phyloP scores from a whole-genome alignment of 92 coral and sea anemone genomes.

The Ricordea florida region DNA sequence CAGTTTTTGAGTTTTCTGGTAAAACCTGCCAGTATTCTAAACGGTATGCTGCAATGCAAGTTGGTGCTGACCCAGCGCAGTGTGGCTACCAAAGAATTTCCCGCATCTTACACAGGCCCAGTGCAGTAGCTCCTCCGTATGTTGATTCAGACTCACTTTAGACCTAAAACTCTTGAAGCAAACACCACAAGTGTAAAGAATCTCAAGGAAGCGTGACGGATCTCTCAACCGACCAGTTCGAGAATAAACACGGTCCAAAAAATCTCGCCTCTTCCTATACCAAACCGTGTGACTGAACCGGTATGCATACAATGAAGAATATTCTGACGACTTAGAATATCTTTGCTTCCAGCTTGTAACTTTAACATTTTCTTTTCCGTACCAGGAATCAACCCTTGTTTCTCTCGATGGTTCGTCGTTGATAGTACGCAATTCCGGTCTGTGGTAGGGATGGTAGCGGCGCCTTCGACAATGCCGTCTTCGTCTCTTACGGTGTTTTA shows the following conservation, averaged over 20 bases:
- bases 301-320: slow-evolving; percentile 12
- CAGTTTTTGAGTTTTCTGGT: too few species aligned
- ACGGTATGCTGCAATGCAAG: slow-evolving; percentile 70
- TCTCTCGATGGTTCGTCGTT: not conserved
- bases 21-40: not conserved
- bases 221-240: slow-evolving; percentile 56
- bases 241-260: slow-evolving; percentile 51
- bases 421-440: not conserved
- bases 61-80: slow-evolving; percentile 96
- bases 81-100: slow-evolving; percentile 79
- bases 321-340: slow-evolving; percentile 33
- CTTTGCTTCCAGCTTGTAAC: not conserved
- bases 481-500: not conserved
- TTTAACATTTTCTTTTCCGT: not conserved
- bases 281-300: slow-evolving; percentile 63
- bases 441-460: slow-evolving; percentile 20
- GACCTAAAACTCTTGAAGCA: slow-evolving; percentile 88
- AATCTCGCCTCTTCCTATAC: slow-evolving; percentile 59
- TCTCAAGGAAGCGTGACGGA: slow-evolving; percentile 39
- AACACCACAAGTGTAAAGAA: slow-evolving; percentile 87
- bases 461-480: not conserved
- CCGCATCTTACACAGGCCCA: slow-evolving; percentile 98
- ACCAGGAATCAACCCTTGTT: not conserved
- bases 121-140: slow-evolving; percentile 88
- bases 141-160: slow-evolving; percentile 86